Evolutionary conservation across 2,888 invertebrate genomes (phyloP), one percentile per base, ranked within the genome.

Genomic region (Zonitis immaculata): DNA sequence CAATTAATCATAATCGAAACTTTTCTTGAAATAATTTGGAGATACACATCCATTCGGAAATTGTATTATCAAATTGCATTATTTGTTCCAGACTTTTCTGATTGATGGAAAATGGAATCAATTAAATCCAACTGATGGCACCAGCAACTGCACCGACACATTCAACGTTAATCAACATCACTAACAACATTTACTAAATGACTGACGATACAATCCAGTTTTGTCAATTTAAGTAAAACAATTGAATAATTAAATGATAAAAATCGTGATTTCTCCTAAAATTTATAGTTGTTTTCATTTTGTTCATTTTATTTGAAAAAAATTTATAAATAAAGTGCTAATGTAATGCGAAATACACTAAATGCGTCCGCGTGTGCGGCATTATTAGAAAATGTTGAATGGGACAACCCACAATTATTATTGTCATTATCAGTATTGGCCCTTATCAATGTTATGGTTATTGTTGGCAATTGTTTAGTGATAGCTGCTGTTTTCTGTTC

Each of bases 401-500:
- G 91, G 91, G 84, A 85, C 74, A 88, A 90, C 76, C 87, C 89
- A 62, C 79, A 82, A 73, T 85, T 87, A 74, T 79, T 92, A 71
- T 81, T 84, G 67, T 88, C 88, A 71, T 81, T 93, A 70, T 85
- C 88, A 68, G 80, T 89, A 68, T 81, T 91, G 61, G 87, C 87
- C 59, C 82, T 91, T 66, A 89, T 95, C 73, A 90, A 92, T 76
- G 85, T 94, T 47, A 84, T 93, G 74, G 94, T 95, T 61, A 88
- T 95, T 61, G 85, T 89, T 52, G 95, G 88, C 51, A 96, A 96
- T 80, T 88, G 91, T 72, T 82, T 96, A 63, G 95, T 96, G 66
- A 94, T 96, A 69, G 86, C 90, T 48, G 94, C 95, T 51, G 95
- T 96, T 53, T 88, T 91, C 73, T 89, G 91, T 76, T 90, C 90